Evolutionary conservation across 2,113 vertebrate species (phyloP).

Genomic region (Stegastes partitus): DNA sequence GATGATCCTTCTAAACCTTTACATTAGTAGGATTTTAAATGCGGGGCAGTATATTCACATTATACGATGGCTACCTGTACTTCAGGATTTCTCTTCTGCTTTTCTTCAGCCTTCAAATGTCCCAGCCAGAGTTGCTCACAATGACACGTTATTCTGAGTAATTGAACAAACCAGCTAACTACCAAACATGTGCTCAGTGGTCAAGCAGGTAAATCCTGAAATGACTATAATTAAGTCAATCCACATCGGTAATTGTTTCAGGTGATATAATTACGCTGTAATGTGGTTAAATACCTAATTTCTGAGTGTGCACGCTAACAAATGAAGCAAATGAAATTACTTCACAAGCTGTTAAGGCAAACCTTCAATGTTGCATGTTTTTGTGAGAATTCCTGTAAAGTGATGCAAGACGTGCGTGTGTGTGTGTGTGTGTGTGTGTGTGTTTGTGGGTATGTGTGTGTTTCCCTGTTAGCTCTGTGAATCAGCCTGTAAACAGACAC

Average conservation of each 20-base stretch:
- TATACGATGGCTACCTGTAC: background rate
- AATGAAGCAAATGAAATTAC: constrained; percentile 50
- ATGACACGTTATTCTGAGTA: constrained; percentile 15
- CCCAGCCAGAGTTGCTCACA: background rate
- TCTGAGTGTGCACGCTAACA: constrained; percentile 29
- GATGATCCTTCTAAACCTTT: no score
- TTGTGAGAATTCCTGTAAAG: constrained; percentile 26
- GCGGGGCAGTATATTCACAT: background rate
- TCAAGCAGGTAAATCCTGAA: constrained; percentile 52
- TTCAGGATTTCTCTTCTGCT: background rate
- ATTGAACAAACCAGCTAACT: constrained; percentile 4
- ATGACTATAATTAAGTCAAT: constrained; percentile 48
- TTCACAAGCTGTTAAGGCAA: constrained; percentile 9
- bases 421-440: constrained; percentile 31
- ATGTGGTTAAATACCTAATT: constrained; percentile 45
- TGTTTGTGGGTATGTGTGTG: constrained; percentile 35
- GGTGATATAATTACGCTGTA: constrained; percentile 62
- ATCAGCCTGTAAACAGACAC: constrained; percentile 80
- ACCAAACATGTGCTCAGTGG: constrained; percentile 28
- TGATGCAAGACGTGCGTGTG: constrained; percentile 21
- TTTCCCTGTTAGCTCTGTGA: constrained; percentile 55
- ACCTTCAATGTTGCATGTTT: constrained; percentile 38
- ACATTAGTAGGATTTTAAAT: no score
- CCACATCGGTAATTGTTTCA: constrained; percentile 48
- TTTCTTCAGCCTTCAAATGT: background rate